Base-by-base conservation (phyloP, 2,113 vertebrate species). In the Corythoichthys haematopterus region DNA sequence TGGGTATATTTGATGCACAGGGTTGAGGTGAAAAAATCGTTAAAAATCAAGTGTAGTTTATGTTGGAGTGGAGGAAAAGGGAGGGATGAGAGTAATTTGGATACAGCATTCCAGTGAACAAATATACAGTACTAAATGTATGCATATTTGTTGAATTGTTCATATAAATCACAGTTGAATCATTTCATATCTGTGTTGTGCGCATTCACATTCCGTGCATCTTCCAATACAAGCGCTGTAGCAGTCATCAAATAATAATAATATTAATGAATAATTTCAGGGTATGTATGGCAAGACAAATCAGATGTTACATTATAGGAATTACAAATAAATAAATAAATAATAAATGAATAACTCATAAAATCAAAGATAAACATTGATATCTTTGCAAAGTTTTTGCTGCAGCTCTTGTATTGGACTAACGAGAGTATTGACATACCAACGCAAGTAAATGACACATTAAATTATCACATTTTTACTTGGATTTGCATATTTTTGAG, bases 111-210 rank as follows among this genome's bases (percentile, higher is more conserved):
- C 76, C 67, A 46, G n/a, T 51, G 51, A 62, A 47, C 82, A 86
- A 86, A 89, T 87, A 85, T 86, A 85, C 80, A 87, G 5, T 36
- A 57, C 55, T 79, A 55, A 35, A 5, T 36, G 5, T 13, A 78
- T 84, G 81, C 69, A 88, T 89, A 86, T 87, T 88, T 85, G 82
- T 77, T 68, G 20, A 65, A 65, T 45, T 69, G 59, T 68, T 76
- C 45, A 55, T 65, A 76, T 45, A 13, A 33, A 46, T 57, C 51
- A 57, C 6, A 28, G 38, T 5, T 20, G 58, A 61, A 16, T 61
- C 15, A 61, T 20, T 16, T 62, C 11, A 62, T 28, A 46, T 46
- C 40, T 62, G 11, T 28, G 20, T 11, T 20, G 28, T 20, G n/a
- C 45, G 2, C 38, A 46, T 45, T 45, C 60, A 46, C 38, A 61